Conservation (phyloP, 2,888 invertebrate genomes). For the Lithodes maja region DNA sequence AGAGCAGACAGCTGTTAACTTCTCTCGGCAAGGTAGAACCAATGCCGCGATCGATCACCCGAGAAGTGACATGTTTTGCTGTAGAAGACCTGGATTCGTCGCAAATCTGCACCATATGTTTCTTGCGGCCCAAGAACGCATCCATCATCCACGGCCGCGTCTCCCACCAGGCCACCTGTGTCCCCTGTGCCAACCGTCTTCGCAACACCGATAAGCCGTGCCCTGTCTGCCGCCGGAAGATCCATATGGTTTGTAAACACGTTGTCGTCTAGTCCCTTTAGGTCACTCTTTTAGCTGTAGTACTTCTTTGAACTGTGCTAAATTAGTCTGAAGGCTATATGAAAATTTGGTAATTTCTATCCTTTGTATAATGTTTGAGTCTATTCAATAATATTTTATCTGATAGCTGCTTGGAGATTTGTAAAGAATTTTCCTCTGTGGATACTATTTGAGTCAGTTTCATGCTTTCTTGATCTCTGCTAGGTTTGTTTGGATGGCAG, state of each 20-base stretch:
- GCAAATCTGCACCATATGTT: constrained; percentile 54
- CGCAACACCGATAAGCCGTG: constrained; percentile 50
- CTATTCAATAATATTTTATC: no score
- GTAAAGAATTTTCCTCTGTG: no score
- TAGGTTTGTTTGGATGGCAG: no score
- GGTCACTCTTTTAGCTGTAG: no score
- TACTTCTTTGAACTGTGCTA: no score
- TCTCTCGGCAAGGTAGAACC: constrained; percentile 1
- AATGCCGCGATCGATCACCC: background rate
- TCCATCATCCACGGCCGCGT: constrained; percentile 62
- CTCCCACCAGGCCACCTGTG: constrained; percentile 65
- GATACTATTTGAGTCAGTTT: no score
- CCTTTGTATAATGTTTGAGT: no score
- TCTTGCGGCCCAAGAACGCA: constrained; percentile 59
- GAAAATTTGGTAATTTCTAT: no score
- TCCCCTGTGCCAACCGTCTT: constrained; percentile 63
- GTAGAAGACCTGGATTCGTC: background rate
- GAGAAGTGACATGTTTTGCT: background rate
- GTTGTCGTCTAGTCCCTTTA: background rate
- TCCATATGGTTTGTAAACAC: constrained; percentile 63
- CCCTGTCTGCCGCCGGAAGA: constrained; percentile 63
- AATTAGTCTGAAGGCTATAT: no score
- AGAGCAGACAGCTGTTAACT: background rate
- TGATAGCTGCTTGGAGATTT: no score
- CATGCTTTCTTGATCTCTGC: no score